Percentiles rank a stretch among this genome's conserved stretches.
Evolutionary conservation across 2,888 invertebrate species (phyloP).

Genomic region (Melanotus villosus): DNA sequence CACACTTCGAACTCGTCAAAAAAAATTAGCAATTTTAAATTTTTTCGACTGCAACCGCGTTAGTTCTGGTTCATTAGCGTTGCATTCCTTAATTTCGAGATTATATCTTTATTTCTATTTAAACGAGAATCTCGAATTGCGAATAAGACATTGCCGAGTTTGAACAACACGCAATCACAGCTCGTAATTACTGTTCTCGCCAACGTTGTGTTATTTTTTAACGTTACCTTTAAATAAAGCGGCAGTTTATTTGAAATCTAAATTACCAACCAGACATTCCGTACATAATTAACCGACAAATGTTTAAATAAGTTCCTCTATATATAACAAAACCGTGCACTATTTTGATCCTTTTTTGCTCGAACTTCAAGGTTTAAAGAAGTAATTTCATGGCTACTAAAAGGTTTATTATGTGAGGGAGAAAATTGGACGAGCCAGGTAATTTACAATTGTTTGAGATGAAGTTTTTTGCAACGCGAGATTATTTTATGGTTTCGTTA

Average conservation of each 20-base stretch:
- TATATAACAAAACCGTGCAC: not conserved
- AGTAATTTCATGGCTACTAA: conserved; percentile 26
- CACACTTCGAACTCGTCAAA: too few relatives aligned
- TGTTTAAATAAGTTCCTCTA: not conserved
- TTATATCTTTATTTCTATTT: too few relatives aligned
- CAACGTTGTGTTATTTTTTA: too few relatives aligned
- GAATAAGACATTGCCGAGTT: not conserved
- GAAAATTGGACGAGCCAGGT: conserved; percentile 11
- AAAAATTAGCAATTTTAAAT: too few relatives aligned
- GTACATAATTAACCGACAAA: not conserved
- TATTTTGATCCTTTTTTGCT: not conserved
- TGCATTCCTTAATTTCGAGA: too few relatives aligned
- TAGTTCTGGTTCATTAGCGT: too few relatives aligned
- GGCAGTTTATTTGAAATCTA: not conserved
- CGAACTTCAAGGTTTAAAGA: conserved; percentile 15
- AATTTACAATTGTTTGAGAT: not conserved
- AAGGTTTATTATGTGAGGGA: not conserved
- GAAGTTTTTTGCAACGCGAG: not conserved
- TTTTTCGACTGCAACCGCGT: too few relatives aligned
- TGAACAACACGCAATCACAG: not conserved
- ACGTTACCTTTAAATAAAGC: not conserved
- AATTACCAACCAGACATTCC: not conserved
- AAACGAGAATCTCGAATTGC: too few relatives aligned
- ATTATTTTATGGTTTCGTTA: too few relatives aligned
- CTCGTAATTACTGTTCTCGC: not conserved